Conservation (phyloP, 1,140 invertebrate species). For the Capitella teleta region DNA sequence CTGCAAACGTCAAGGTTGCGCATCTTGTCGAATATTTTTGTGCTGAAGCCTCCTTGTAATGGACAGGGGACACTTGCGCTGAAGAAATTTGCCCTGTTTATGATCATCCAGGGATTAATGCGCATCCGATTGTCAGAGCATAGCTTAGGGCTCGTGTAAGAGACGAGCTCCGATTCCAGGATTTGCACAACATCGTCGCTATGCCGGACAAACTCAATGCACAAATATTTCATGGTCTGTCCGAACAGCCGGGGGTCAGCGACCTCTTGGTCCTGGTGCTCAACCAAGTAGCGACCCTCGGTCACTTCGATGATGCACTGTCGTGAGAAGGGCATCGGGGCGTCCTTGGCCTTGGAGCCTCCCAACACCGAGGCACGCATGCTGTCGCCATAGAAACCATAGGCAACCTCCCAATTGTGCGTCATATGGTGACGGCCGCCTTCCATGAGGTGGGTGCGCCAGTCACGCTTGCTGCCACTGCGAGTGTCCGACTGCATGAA, state of each 20-base stretch:
- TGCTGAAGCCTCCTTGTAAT: slow-evolving; percentile 4
- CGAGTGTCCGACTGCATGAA: background rate
- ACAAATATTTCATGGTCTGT: background rate
- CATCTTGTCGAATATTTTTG: slow-evolving; percentile 2
- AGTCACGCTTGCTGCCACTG: background rate
- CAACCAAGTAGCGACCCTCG: background rate
- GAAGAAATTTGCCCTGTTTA: background rate
- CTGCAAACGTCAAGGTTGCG: background rate
- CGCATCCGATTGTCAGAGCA: background rate
- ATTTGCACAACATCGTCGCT: slow-evolving; percentile 6
- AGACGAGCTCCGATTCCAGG: background rate
- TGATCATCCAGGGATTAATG: background rate
- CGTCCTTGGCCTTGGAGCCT: background rate
- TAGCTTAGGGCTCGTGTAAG: background rate
- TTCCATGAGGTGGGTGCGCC: background rate
- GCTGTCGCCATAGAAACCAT: background rate
- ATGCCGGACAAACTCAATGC: slow-evolving; percentile 1
- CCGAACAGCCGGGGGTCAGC: background rate
- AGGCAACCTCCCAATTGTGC: no score
- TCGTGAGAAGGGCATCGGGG: background rate
- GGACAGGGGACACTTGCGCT: background rate
- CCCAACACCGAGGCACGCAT: background rate
- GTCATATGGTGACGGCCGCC: background rate
- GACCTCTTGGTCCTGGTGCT: background rate
- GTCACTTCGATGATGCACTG: background rate